These are phyloP conservation scores for Metopia argyrocephala DNA, from an alignment of 2,888 invertebrate genomes.

Conservation along the genomic window DNA sequence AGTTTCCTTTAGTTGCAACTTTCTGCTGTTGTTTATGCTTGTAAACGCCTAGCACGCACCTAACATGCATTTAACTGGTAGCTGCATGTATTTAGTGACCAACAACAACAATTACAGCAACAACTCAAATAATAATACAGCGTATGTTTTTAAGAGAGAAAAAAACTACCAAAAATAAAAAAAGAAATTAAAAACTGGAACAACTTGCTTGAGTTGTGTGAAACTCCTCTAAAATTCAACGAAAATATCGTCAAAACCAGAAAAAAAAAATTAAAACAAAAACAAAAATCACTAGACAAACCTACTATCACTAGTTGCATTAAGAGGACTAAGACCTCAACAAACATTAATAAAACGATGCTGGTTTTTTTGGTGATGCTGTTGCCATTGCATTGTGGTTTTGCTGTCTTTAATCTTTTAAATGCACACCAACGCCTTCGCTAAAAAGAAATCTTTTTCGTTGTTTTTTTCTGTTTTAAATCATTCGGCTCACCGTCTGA, in stretches of 20 bases:
- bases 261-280: background rate
- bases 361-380: slow-evolving; percentile 11
- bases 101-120: slow-evolving; percentile 36
- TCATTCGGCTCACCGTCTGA: slow-evolving; percentile 51
- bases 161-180: background rate
- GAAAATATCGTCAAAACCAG: no score
- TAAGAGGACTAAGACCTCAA: background rate
- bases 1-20: slow-evolving; percentile 32
- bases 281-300: background rate
- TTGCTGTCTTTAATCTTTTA: slow-evolving; percentile 32
- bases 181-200: slow-evolving; percentile 49
- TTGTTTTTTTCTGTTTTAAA: slow-evolving; percentile 36
- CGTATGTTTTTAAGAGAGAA: no score
- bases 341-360: background rate
- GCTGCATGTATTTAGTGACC: slow-evolving; percentile 65
- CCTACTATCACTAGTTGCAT: slow-evolving; percentile 14
- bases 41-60: slow-evolving; percentile 66
- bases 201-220: slow-evolving; percentile 26
- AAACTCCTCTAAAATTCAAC: background rate
- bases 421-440: slow-evolving; percentile 64
- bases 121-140: slow-evolving; percentile 3
- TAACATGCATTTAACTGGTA: slow-evolving; percentile 68
- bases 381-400: slow-evolving; percentile 6
- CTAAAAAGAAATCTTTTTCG: slow-evolving; percentile 34
- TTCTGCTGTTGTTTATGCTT: slow-evolving; percentile 60